Percentiles rank a stretch among this genome's conserved stretches.
phyloP scores from a whole-genome alignment of 2,797 vertebrate species.

The Todus mexicanus region DNA sequence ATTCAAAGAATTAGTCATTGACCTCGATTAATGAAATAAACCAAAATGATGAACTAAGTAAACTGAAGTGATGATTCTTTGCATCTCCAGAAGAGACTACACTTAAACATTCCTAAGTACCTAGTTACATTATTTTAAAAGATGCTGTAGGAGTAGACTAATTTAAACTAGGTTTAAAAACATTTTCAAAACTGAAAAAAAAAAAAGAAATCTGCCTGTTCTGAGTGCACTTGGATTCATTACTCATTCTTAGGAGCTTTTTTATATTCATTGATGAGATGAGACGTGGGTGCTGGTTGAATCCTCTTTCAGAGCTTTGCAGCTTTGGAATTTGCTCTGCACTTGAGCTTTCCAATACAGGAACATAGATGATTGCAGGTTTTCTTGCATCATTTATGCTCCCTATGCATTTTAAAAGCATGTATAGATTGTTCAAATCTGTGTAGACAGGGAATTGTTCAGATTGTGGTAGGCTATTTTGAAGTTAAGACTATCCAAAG shows the following conservation, averaged over 20 bases:
- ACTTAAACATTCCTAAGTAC: not conserved
- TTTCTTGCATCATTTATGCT: not conserved
- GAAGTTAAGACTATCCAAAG: not conserved
- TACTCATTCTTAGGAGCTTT: constrained; percentile 30
- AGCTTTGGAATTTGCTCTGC: constrained; percentile 16
- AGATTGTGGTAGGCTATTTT: not conserved
- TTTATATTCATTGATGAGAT: constrained; percentile 44
- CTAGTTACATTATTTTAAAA: not conserved
- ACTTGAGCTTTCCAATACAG: not conserved
- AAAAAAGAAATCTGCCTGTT: not conserved
- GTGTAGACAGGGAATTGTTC: not conserved
- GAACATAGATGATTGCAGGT: not conserved
- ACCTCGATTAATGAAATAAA: not conserved
- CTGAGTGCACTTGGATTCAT: constrained; percentile 11
- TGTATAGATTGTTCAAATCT: not conserved
- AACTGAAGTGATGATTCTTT: not conserved
- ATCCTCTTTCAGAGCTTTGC: constrained; percentile 4
- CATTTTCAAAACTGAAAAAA: not conserved
- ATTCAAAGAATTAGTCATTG: constrained; percentile 27
- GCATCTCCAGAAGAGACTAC: not conserved
- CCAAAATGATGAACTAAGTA: not conserved
- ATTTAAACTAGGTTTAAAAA: not conserved
- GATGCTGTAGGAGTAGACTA: not conserved
- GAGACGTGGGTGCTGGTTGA: constrained; percentile 1
- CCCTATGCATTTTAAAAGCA: not conserved